phyloP scores from a whole-genome alignment of 2,113 vertebrate genomes.

The Cyphomyrus plagiostoma region DNA sequence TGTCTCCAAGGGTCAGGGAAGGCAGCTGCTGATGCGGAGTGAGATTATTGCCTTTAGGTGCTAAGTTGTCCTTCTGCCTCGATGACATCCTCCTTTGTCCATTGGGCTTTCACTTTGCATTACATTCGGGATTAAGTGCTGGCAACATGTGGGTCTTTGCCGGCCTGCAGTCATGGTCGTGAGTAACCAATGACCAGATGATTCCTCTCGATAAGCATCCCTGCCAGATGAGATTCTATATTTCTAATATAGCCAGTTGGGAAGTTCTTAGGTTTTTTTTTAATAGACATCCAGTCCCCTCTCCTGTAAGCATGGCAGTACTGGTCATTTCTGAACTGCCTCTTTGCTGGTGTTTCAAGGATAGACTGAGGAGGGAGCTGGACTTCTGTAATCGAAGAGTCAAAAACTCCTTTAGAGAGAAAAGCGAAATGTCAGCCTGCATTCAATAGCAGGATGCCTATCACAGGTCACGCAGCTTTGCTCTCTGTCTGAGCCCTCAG shows the following conservation, averaged over 20 bases:
- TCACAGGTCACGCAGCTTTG: neutral
- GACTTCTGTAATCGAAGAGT: neutral
- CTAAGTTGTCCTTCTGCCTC: neutral
- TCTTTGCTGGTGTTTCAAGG: neutral
- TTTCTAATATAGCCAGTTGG: neutral
- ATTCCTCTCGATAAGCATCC: neutral
- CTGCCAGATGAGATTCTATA: neutral
- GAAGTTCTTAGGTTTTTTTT: neutral
- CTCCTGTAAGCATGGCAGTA: neutral
- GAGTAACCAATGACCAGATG: neutral
- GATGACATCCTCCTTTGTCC: neutral
- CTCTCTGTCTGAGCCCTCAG: neutral
- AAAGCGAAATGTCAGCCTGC: neutral
- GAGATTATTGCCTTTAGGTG: neutral
- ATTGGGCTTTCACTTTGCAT: neutral
- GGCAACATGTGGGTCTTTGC: neutral
- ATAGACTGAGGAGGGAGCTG: neutral
- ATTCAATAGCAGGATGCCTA: neutral
- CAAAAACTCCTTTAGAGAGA: neutral
- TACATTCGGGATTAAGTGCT: neutral
- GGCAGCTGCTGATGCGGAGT: neutral
- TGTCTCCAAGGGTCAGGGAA: neutral
- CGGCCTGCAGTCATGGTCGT: neutral
- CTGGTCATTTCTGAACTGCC: neutral
- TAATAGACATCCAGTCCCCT: neutral